Evolutionary conservation across 2,113 vertebrate genomes (phyloP).

Genomic region (Zosterops japonicus): DNA sequence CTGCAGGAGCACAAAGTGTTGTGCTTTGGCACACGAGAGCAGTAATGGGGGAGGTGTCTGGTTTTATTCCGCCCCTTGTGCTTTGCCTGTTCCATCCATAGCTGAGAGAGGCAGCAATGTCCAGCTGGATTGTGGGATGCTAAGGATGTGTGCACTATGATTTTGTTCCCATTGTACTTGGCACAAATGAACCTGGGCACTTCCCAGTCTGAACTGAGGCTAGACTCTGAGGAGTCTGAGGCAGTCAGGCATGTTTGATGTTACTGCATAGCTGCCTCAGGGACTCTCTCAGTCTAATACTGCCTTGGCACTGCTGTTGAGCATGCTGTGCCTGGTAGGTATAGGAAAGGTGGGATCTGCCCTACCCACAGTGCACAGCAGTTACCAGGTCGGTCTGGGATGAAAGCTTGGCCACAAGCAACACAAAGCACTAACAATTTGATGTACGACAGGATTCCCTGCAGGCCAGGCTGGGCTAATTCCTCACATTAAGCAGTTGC

Average conservation of each 20-base stretch:
- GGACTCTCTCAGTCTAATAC: not conserved
- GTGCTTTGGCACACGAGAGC: not conserved
- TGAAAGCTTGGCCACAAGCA: not conserved
- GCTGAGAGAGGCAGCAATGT: not conserved
- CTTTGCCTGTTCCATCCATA: not conserved
- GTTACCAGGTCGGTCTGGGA: not conserved
- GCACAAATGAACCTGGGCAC: not conserved
- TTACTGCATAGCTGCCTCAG: not conserved
- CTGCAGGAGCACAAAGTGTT: not conserved
- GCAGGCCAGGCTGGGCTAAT: not conserved
- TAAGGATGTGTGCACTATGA: not conserved
- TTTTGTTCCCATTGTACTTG: not conserved
- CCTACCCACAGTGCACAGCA: not conserved
- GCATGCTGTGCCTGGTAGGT: not conserved
- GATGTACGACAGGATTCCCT: not conserved
- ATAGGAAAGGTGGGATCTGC: not conserved
- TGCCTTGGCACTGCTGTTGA: not conserved
- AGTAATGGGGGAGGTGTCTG: fast-evolving
- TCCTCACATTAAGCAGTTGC: not conserved
- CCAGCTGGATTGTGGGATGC: not conserved
- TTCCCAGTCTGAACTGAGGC: not conserved
- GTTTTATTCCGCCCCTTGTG: not conserved
- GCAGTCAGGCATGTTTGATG: not conserved
- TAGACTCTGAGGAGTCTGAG: not conserved
- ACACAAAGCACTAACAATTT: not conserved